Base-by-base conservation (phyloP, 2,113 vertebrate genomes). In the Pseudorhombus dupliciocellatus region DNA sequence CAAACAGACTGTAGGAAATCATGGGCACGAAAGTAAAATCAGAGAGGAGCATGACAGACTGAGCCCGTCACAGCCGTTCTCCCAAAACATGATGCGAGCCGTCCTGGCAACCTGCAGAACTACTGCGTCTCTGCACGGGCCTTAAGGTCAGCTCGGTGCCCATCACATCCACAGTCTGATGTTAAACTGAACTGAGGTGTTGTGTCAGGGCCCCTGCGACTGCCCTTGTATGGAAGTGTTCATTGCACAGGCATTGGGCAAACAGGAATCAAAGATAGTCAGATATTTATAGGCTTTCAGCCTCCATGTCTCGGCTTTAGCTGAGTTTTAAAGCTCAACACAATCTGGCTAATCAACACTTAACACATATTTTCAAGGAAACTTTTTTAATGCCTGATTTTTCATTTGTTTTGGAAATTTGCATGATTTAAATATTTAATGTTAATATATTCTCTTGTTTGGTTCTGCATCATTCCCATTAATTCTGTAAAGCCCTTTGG, bases 151-250 rank as follows among this genome's bases (percentile, higher is more conserved):
- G 11, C 44, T 74, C 55, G 42, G 58, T 57, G 51, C 14, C 24
- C 3, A 9, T 68, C 50, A 70, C 58, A 64, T 70, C 48, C 20
- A 25, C 22, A 65, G 20, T 40, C 46, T 70, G 70, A 70, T 63
- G 40, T 55, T 67, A 77, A 83, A 81, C 73, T 67, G 65, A 70
- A 77, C 30, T 55, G 76, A 81, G 77, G 51, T 66, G 66, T 73
- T 73, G 66, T 61, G 70, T 68, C 63, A 10, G 7, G n/a, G 73
- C 67, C 63, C 24, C 10, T 54, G 59, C 8, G 9, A 58, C 69
- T 75, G 83, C 72, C 90, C 90, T 89, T 92, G 89, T 83, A 91
- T 81, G 89, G 90, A 87, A 86, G 83, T 68, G 71, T 60, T 69
- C 77, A 86, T 7, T 70, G 53, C 63, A 58, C 79, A 52, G 21